These are phyloP conservation scores for Oreochromis grahami DNA, from an alignment of 2,797 vertebrate genomes.

Conservation along the genomic window DNA sequence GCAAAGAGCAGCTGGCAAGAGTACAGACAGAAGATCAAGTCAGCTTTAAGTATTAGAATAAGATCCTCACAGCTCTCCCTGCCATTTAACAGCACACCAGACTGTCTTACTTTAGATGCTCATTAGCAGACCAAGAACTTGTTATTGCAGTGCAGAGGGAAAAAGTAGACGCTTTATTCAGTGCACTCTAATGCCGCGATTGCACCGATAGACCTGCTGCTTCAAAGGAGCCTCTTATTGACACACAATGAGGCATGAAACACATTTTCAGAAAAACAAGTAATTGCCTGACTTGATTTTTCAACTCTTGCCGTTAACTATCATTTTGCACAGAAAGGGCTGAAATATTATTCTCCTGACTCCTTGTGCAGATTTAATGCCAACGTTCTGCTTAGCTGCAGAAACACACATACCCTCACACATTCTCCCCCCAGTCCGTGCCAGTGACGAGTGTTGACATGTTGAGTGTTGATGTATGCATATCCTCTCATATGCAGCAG, in stretches of 20 bases:
- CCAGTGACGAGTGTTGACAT: conserved; percentile 51
- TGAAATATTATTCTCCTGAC: conserved; percentile 24
- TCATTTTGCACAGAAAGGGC: conserved; percentile 18
- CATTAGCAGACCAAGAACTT: conserved; percentile 59
- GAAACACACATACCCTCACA: conserved; percentile 19
- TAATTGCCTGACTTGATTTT: conserved; percentile 23
- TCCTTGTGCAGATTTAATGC: conserved; percentile 33
- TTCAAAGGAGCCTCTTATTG: conserved; percentile 20
- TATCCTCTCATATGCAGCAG: conserved; percentile 62
- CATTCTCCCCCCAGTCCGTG: conserved; percentile 9
- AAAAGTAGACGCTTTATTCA: conserved; percentile 36
- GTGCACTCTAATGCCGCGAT: conserved; percentile 14
- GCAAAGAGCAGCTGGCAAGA: conserved; percentile 80
- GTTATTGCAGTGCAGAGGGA: conserved; percentile 39
- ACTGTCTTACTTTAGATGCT: conserved; percentile 56
- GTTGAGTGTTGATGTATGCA: conserved; percentile 69
- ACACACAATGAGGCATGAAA: conserved; percentile 19
- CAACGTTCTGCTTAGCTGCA: conserved; percentile 34
- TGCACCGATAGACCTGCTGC: conserved; percentile 21
- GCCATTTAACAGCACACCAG: conserved; percentile 73
- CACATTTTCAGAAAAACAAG: conserved; percentile 25
- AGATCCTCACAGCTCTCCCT: conserved; percentile 69
- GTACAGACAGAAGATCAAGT: conserved; percentile 74
- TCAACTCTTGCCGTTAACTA: neutral
- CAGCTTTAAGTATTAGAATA: conserved; percentile 76